A percentile compares a stretch with the other conserved stretches of the same genome.
These are phyloP conservation scores for Euura lappo DNA, from an alignment of 1,140 invertebrate genomes.

Conservation along the genomic window DNA sequence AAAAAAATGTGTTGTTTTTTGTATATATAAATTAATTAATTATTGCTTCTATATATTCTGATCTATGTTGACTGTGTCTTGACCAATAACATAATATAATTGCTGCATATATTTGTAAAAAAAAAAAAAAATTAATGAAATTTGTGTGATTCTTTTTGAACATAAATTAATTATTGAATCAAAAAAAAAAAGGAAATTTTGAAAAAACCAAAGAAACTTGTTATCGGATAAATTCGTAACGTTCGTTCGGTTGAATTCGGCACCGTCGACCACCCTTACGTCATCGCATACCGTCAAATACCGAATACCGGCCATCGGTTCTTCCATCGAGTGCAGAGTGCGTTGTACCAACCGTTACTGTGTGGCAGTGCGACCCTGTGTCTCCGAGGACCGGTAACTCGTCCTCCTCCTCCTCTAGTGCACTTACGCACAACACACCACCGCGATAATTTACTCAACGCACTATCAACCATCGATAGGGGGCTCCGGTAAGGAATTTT, in stretches of 20 bases:
- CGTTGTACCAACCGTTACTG: constrained; percentile 61
- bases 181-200: neutral
- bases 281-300: constrained; percentile 23
- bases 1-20: too few species aligned
- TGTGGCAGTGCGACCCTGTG: constrained; percentile 62
- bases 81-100: too few species aligned
- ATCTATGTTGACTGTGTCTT: too few species aligned
- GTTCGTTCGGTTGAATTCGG: neutral
- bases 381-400: constrained; percentile 62
- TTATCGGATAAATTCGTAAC: constrained; percentile 4
- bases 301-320: constrained; percentile 9
- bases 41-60: neutral
- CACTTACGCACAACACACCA: constrained; percentile 43
- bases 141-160: too few species aligned
- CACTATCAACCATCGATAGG: constrained; percentile 55
- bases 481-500: constrained; percentile 55
- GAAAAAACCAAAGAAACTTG: constrained; percentile 3
- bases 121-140: neutral
- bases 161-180: neutral
- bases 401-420: constrained; percentile 46
- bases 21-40: too few species aligned
- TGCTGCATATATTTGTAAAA: neutral
- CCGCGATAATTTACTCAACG: constrained; percentile 60
- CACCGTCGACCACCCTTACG: neutral
- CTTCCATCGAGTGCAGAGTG: constrained; percentile 42